Conservation (phyloP, 2,113 vertebrate species). For the Thymallus thymallus region DNA sequence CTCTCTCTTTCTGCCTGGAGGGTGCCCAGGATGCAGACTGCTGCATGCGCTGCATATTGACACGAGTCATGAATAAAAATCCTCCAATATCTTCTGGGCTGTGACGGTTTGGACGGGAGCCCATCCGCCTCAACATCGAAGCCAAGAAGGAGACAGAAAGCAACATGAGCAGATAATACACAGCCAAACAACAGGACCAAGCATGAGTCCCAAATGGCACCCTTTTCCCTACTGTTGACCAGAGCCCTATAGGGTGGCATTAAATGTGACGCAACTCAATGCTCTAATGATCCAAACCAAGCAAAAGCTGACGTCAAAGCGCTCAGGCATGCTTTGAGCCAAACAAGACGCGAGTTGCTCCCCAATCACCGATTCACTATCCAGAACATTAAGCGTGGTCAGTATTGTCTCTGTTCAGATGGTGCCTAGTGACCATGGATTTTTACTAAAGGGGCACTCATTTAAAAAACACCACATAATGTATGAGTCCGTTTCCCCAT, state of each 20-base stretch:
- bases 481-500: background rate
- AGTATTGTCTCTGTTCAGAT: background rate
- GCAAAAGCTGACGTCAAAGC: conserved; percentile 14
- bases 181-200: background rate
- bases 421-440: background rate
- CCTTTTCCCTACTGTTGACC: too few relatives aligned
- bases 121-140: background rate
- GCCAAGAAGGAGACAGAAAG: background rate
- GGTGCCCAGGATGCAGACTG: conserved; percentile 12
- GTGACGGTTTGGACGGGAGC: background rate
- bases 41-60: conserved; percentile 23
- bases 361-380: conserved; percentile 20
- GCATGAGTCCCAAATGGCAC: too few relatives aligned
- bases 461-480: background rate
- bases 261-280: background rate
- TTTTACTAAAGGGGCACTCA: conserved; percentile 3
- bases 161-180: background rate
- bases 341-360: conserved; percentile 17
- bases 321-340: conserved; percentile 11
- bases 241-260: too few relatives aligned
- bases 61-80: background rate
- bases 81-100: background rate
- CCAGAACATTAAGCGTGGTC: background rate
- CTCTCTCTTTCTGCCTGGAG: background rate
- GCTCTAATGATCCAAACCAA: conserved; percentile 20